Evolutionary conservation across 2,797 vertebrate genomes (phyloP).

Genomic region (Bryconaethiops microstoma): DNA sequence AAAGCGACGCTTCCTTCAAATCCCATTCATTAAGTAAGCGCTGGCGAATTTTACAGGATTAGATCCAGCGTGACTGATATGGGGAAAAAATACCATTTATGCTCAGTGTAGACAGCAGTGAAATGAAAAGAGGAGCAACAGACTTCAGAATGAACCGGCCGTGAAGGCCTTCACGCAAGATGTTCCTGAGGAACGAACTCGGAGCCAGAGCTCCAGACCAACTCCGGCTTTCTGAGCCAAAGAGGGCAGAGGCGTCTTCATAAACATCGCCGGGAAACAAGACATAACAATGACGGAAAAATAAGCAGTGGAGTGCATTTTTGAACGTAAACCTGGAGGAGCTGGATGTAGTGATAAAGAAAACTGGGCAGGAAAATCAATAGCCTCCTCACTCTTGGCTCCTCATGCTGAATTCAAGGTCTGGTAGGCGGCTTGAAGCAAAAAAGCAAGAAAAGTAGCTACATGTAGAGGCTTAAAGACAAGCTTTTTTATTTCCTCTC

Average conservation of each 20-base stretch:
- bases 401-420: conserved; percentile 63
- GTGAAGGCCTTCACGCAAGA: neutral
- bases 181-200: conserved; percentile 44
- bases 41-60: conserved; percentile 66
- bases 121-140: conserved; percentile 36
- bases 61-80: conserved; percentile 62
- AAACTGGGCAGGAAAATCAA: conserved; percentile 69
- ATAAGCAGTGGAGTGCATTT: conserved; percentile 63
- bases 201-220: conserved; percentile 34
- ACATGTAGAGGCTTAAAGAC: conserved; percentile 42
- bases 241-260: conserved; percentile 65
- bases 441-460: conserved; percentile 35
- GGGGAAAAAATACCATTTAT: conserved; percentile 59
- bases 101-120: conserved; percentile 45
- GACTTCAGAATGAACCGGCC: conserved; percentile 19
- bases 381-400: conserved; percentile 61
- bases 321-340: conserved; percentile 38
- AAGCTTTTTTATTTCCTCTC: conserved; percentile 45
- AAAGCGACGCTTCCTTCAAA: conserved; percentile 54
- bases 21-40: conserved; percentile 67
- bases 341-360: conserved; percentile 41
- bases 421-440: conserved; percentile 38
- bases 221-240: conserved; percentile 44
- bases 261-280: conserved; percentile 64
- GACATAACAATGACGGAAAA: conserved; percentile 62